Evolutionary conservation across 2,113 vertebrate species (phyloP).

Genomic region (Rhynchomys soricoides): DNA sequence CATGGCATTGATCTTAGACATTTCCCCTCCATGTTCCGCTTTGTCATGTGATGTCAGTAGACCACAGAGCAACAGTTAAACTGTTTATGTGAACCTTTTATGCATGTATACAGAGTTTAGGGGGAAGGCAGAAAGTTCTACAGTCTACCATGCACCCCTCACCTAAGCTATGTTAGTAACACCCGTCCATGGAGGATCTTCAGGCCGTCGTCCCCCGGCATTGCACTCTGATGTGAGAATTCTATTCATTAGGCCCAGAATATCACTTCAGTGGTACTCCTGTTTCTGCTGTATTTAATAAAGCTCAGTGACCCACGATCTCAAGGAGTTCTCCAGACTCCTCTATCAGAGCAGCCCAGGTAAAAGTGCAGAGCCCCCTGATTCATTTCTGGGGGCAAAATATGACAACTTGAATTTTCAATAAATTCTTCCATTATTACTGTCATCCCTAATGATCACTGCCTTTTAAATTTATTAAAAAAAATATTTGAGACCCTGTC

Average conservation of each 20-base stretch:
- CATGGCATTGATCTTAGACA: not conserved
- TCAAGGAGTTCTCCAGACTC: not conserved
- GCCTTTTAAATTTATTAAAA: not conserved
- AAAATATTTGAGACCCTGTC: no score
- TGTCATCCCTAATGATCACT: not conserved
- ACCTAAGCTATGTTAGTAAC: not conserved
- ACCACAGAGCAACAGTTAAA: not conserved
- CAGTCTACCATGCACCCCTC: no score
- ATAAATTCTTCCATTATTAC: not conserved
- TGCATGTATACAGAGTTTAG: not conserved
- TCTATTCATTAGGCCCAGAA: not conserved
- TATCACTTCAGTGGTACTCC: not conserved
- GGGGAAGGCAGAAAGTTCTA: not conserved
- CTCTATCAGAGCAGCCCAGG: not conserved
- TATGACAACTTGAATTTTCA: not conserved
- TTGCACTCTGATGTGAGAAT: not conserved
- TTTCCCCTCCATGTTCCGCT: not conserved
- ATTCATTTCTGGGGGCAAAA: not conserved
- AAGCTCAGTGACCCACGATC: not conserved
- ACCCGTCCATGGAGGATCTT: not conserved
- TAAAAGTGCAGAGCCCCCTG: not conserved
- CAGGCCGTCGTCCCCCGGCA: not conserved
- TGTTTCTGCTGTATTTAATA: not conserved
- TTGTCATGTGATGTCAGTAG: not conserved
- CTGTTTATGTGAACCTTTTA: not conserved